Percentiles rank a stretch among this genome's conserved stretches.
phyloP scores from a whole-genome alignment of 2,888 invertebrate genomes.

The Napeogenes sylphis region DNA sequence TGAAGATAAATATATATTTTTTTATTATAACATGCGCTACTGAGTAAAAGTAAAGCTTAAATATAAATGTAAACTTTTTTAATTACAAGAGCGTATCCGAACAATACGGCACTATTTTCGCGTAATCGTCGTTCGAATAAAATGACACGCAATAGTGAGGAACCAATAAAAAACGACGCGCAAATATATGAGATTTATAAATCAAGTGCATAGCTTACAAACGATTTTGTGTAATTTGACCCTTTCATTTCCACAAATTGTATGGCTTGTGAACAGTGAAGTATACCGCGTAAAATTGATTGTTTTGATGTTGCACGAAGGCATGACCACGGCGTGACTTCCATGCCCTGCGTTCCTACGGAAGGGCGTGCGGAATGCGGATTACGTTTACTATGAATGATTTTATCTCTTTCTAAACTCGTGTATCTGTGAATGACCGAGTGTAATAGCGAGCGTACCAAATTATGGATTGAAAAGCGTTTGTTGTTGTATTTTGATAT shows the following conservation, averaged over 20 bases:
- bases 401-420: constrained; percentile 77
- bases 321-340: constrained; percentile 75
- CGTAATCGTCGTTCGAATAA: constrained; percentile 64
- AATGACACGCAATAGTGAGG: constrained; percentile 75
- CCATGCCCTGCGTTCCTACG: constrained; percentile 76
- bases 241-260: constrained; percentile 43
- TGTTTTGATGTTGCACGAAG: constrained; percentile 67
- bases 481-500: constrained; percentile 73
- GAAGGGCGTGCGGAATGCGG: constrained; percentile 74
- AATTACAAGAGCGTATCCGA: constrained; percentile 35
- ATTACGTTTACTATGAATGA: constrained; percentile 78
- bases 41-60: background rate
- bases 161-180: constrained; percentile 74
- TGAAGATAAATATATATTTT: background rate
- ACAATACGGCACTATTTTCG: constrained; percentile 53
- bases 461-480: constrained; percentile 74
- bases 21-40: background rate
- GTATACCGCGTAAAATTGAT: constrained; percentile 48
- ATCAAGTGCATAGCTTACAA: constrained; percentile 58
- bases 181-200: constrained; percentile 67
- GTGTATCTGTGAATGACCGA: constrained; percentile 76
- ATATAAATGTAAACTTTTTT: background rate
- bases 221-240: constrained; percentile 51
- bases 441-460: constrained; percentile 74
- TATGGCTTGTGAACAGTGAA: constrained; percentile 46